These are phyloP conservation scores for Cochlearius cochlearius DNA, from an alignment of 2,113 vertebrate genomes.

Conservation along the genomic window DNA sequence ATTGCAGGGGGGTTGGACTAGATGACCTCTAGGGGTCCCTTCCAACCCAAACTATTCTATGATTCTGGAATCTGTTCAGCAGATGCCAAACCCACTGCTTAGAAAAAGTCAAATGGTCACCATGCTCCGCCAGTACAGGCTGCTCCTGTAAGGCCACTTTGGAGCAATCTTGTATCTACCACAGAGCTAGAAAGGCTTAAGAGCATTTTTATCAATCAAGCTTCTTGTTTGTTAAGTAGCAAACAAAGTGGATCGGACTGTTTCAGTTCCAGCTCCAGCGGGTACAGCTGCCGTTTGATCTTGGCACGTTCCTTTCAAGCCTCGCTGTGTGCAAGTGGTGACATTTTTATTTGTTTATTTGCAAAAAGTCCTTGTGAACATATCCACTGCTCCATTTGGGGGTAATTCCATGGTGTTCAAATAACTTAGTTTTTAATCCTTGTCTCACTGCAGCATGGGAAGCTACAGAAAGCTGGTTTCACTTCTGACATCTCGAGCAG, in stretches of 20 bases:
- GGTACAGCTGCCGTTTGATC: not conserved
- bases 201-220: not conserved
- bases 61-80: not conserved
- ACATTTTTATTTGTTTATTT: not conserved
- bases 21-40: too few species aligned
- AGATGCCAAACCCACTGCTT: not conserved
- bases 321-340: not conserved
- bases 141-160: not conserved
- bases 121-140: not conserved
- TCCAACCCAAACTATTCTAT: not conserved
- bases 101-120: not conserved
- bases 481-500: not conserved
- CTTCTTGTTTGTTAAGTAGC: not conserved
- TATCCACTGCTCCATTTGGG: not conserved
- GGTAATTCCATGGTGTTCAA: not conserved
- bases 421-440: not conserved
- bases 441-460: not conserved
- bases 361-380: not conserved
- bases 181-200: not conserved
- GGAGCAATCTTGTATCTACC: not conserved
- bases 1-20: too few species aligned
- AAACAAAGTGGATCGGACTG: not conserved
- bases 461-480: not conserved
- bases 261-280: not conserved
- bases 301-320: constrained; percentile 1